Conservation (phyloP, 2,888 invertebrate species). For the Caenorhabditis panamensis region DNA sequence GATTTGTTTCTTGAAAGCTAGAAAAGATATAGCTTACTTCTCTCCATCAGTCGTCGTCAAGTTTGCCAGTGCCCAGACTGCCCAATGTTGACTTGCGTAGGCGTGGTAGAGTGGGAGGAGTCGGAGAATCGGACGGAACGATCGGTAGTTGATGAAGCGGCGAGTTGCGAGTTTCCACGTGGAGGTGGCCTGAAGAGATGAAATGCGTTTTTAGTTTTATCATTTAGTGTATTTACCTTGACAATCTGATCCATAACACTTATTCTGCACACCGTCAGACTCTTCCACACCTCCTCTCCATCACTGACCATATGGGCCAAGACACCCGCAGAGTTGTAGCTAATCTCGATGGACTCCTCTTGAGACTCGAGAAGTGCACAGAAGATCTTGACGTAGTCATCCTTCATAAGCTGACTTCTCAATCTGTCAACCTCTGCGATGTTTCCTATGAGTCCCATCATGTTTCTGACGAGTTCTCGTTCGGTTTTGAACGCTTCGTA, state of each 20-base stretch:
- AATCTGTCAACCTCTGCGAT: slow-evolving; percentile 93
- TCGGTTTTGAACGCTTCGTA: slow-evolving; percentile 85
- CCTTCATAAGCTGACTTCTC: slow-evolving; percentile 89
- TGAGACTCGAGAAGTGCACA: slow-evolving; percentile 89
- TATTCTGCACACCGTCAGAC: slow-evolving; percentile 57
- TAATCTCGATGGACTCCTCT: slow-evolving; percentile 95
- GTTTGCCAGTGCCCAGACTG: slow-evolving; percentile 97
- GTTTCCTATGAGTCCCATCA: slow-evolving; percentile 96
- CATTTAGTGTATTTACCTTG: slow-evolving; percentile 60
- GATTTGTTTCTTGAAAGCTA: background rate
- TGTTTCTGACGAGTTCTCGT: slow-evolving; percentile 92
- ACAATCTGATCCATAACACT: slow-evolving; percentile 77
- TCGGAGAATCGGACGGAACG: slow-evolving; percentile 93
- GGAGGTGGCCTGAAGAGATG: slow-evolving; percentile 88
- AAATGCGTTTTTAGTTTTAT: slow-evolving; percentile 81
- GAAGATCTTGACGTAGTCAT: slow-evolving; percentile 86
- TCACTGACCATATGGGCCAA: slow-evolving; percentile 96
- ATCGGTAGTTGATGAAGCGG: slow-evolving; percentile 96
- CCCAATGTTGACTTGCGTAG: slow-evolving; percentile 87
- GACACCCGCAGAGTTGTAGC: slow-evolving; percentile 85
- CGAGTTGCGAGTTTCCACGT: slow-evolving; percentile 91
- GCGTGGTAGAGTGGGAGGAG: slow-evolving; percentile 70
- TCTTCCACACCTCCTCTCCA: slow-evolving; percentile 89
- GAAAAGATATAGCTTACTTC: slow-evolving; percentile 50
- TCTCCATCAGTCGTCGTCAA: slow-evolving; percentile 93